Base-by-base conservation (phyloP, 2,888 invertebrate genomes). In the Agriopis aurantiaria region DNA sequence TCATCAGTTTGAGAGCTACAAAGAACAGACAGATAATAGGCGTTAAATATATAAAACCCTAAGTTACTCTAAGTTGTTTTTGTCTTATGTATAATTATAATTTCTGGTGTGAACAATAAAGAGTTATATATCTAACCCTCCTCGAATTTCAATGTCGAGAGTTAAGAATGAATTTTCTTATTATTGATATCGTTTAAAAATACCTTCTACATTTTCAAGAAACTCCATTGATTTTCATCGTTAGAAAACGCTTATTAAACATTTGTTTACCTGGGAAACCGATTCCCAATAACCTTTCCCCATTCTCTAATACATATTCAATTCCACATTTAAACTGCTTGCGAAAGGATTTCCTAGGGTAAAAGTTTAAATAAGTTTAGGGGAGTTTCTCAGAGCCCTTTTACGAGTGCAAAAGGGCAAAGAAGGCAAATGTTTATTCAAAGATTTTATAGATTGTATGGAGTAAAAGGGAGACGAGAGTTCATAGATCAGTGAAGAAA, bases 341-440 rank as follows among this genome's bases (percentile, higher is more conserved):
- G 88, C 89, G 85, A 88, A 91, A 90, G 92, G 92, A 92, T 92
- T 93, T 92, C 87, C 90, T 89, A 89, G 89, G 88, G 92, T 90
- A 90, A 91, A 93, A 94, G 89, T 93, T 93, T 93, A 92, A 93
- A 93, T 90, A 93, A 93, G 92, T 93, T 93, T 93, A 91, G 90
- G 91, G 85, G 85, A 91, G 90, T 91, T 93, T 88, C 86, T 85
- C 84, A 89, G 87, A 89, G 89, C 91, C 92, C 91, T 92, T 93
- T 91, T 90, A 91, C 91, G 91, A 91, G 89, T 91, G 90, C 88
- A 88, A 91, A 92, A 92, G 91, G 92, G 91, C 91, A 89, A 88
- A 90, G 89, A 88, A 91, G 88, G 90, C 88, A 89, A 92, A 93
- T 92, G 92, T 93, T 93, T 93, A 92, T 92, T 92, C 91, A 90